Base-by-base conservation (phyloP, 1,140 invertebrate genomes). In the Bicyclus anynana region DNA sequence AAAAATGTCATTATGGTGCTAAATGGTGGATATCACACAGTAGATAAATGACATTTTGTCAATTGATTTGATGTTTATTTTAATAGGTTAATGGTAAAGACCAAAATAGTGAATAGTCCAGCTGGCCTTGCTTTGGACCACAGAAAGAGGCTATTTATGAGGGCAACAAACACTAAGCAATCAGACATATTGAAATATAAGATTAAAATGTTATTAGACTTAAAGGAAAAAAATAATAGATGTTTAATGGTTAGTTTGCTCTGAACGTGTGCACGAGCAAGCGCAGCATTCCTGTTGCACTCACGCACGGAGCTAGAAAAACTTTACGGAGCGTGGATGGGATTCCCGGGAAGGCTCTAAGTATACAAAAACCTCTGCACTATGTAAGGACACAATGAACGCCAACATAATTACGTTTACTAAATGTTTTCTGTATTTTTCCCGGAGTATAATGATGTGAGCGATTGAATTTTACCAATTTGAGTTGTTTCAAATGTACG, bases 251-350 rank as follows among this genome's bases (percentile, higher is more conserved):
- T 44, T 54, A 53, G 17, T 33, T 47, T 29, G 23, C 38, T 18
- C 47, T 38, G 29, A 52, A 54, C 42, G 51, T 44, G 51, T 53
- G 38, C 64, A 60, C 56, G 62, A 29, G 64, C 47, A 61, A 58
- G 46, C 63, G 48, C 67, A 51, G 66, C 78, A 81, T 81, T 79
- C 74, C 68, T 60, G 53, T 61, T 67, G 74, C 69, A 69, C 67
- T 73, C 71, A 62, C 64, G 68, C 62, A 49, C 65, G 61, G 72
- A 72, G 67, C 61, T 73, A 74, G 65, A 74, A 79, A 79, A 77
- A 74, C 65, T 60, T 64, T 23, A 69, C 65, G 53, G 49, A 50
- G 49, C 75, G 54, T 62, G 69, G 65, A 67, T 72, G 72, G 67
- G 67, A 80, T 78, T 78, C 73, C 67, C 67, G 62, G 52, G 69